Conservation (phyloP, 2,113 vertebrate genomes). For the Phainopepla nitens region DNA sequence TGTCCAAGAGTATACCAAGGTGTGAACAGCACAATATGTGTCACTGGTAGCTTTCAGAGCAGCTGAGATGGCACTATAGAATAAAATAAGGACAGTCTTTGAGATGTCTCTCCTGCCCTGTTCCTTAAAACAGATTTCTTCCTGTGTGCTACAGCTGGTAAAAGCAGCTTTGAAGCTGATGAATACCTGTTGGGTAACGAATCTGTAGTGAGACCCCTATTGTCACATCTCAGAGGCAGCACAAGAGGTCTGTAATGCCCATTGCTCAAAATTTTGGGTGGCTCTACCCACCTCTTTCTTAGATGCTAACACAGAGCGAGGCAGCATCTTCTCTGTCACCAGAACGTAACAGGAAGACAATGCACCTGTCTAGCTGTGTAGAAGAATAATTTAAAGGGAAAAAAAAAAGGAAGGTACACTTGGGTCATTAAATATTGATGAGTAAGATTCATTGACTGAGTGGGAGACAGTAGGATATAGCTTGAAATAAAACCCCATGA, state of each 20-base stretch:
- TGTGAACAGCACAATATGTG: slow-evolving; percentile 15
- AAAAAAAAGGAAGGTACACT: not conserved
- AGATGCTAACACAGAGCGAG: not conserved
- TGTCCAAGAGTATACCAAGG: slow-evolving; percentile 11
- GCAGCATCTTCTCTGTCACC: not conserved
- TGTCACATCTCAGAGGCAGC: not conserved
- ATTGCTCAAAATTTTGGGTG: not conserved
- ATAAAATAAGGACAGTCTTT: slow-evolving; percentile 1
- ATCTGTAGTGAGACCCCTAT: not conserved
- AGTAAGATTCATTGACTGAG: slow-evolving; percentile 59
- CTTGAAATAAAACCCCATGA: slow-evolving; percentile 70
- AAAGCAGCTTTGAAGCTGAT: slow-evolving; percentile 11
- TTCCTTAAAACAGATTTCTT: not conserved
- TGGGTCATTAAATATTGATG: slow-evolving; percentile 70
- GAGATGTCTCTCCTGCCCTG: not conserved
- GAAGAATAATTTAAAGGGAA: not conserved
- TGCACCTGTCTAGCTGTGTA: slow-evolving; percentile 6
- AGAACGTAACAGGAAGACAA: not conserved
- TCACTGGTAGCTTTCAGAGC: slow-evolving; percentile 7
- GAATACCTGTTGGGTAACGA: not conserved
- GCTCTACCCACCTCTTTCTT: not conserved
- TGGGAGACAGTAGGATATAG: slow-evolving; percentile 44
- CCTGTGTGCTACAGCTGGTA: not conserved
- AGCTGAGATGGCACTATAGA: not conserved
- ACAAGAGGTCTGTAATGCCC: not conserved